A percentile compares a stretch with the other conserved stretches of the same genome.
Conservation (phyloP, 2,888 invertebrate species). For the Metacarcinus magister region DNA sequence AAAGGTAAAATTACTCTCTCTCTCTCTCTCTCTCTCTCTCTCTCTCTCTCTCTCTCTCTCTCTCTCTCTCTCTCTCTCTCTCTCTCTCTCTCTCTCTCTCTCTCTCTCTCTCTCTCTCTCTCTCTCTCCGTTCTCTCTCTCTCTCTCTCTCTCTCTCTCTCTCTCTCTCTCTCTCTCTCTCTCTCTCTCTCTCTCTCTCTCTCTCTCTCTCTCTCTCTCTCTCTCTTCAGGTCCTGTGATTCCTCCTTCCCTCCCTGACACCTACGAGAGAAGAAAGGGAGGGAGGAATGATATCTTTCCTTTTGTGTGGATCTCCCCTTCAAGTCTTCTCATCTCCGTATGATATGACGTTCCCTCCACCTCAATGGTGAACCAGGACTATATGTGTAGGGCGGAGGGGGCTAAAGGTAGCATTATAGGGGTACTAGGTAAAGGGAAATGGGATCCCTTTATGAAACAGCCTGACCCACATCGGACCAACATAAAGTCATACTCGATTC, state of each 20-base stretch:
- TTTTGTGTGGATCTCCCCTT: not conserved
- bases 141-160: not conserved
- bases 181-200: slow-evolving; percentile 14
- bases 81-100: too few species aligned
- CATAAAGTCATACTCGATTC: not conserved
- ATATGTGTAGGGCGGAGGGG: not conserved
- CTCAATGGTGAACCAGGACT: not conserved
- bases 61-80: too few species aligned
- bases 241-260: not conserved
- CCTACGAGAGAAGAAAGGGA: slow-evolving; percentile 18
- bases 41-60: too few species aligned
- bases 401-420: not conserved
- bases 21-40: too few species aligned
- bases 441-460: not conserved
- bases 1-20: too few species aligned
- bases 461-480: too few species aligned
- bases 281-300: not conserved
- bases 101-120: not conserved
- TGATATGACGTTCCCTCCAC: slow-evolving; percentile 17
- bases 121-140: not conserved
- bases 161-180: not conserved
- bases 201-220: slow-evolving; percentile 26
- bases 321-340: not conserved
- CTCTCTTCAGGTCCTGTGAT: not conserved
- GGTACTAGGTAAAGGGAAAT: not conserved